Evolutionary conservation across 1,140 invertebrate genomes (phyloP).

Genomic region (Diploscapter pachys): DNA sequence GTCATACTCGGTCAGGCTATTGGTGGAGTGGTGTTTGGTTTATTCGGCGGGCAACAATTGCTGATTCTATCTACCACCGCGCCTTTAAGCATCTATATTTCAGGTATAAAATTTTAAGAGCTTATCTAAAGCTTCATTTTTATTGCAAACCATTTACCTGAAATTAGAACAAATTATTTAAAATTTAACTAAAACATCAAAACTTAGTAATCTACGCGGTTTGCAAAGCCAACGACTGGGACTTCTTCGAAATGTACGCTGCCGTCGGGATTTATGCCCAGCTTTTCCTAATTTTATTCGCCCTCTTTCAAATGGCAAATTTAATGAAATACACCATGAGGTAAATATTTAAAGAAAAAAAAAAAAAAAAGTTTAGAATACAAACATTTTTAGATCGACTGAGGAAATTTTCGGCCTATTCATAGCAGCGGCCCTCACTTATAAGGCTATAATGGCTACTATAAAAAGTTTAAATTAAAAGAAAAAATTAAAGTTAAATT

Average conservation of each 20-base stretch:
- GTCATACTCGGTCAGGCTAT: conserved; percentile 61
- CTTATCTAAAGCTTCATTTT: too few species aligned
- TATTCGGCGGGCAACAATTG: conserved; percentile 63
- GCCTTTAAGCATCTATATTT: conserved; percentile 61
- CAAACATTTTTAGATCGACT: conserved; percentile 45
- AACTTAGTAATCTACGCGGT: conserved; percentile 61
- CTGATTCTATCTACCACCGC: conserved; percentile 62
- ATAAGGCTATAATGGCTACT: conserved; percentile 60
- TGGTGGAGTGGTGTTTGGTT: conserved; percentile 22
- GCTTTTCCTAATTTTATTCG: conserved; percentile 60
- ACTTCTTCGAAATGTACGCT: conserved; percentile 62
- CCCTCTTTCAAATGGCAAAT: conserved; percentile 59
- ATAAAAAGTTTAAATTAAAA: conserved; percentile 49
- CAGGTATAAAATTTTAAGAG: neutral
- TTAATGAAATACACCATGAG: conserved; percentile 62
- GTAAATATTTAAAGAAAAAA: conserved; percentile 14
- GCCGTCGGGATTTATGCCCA: conserved; percentile 62
- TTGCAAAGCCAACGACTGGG: conserved; percentile 56
- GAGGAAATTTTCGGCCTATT: conserved; percentile 63
- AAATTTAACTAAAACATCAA: neutral
- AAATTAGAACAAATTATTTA: neutral
- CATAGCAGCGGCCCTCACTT: conserved; percentile 61
- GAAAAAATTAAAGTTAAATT: too few species aligned
- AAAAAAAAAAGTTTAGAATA: too few species aligned
- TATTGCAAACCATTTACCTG: too few species aligned